Evolutionary conservation across 2,888 invertebrate genomes (phyloP), one percentile per base, ranked within the genome.

Genomic region (Leptinotarsa haldemani): DNA sequence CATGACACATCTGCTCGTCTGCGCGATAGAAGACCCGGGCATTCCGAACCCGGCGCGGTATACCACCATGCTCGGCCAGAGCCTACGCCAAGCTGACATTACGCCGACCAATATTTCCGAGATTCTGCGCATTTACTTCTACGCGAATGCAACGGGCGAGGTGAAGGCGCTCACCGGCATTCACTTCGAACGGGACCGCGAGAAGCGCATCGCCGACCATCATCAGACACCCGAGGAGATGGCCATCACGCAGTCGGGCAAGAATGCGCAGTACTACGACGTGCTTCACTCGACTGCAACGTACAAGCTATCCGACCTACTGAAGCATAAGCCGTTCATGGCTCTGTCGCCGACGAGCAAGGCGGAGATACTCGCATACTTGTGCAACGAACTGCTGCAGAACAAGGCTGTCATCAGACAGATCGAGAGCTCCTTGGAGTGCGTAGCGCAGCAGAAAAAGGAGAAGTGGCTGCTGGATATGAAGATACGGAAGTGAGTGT

Each of bases 341-440:
- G 93, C 97, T 0, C 89, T 98, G 3, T 94, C 93, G 85, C 92
- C 97, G 2, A 94, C 95, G 0, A 92, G 93, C 80, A 98, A 98
- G 86, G 94, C 97, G 0, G 93, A 94, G 78, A 95, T 98, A 83
- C 88, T 98, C 65, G 95, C 96, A 1, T 97, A 95, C 88, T 90
- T 98, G 40, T 98, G 98, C 88, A 96, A 98, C 88, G 98, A 99
- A 87, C 90, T 99, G 80, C 90, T 98, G 63, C 95, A 97, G 88
- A 97, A 97, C 87, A 97, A 97, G 88, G 93, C 95, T 13, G 95
- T 98, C 79, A 90, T 95, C 83, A 91, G 94, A 48, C 97, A 98
- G 87, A 94, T 98, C 71, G 98, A 98, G 84, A 93, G 83, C 61
- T 87, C 88, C 20, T 76, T 98, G 66, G 98, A 98, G 79, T 94